Percentiles rank a stretch among this genome's conserved stretches.
Evolutionary conservation across 37 sponge, comb jelly and placozoan species (phyloP).

Genomic region (Theonella swinhoei): DNA sequence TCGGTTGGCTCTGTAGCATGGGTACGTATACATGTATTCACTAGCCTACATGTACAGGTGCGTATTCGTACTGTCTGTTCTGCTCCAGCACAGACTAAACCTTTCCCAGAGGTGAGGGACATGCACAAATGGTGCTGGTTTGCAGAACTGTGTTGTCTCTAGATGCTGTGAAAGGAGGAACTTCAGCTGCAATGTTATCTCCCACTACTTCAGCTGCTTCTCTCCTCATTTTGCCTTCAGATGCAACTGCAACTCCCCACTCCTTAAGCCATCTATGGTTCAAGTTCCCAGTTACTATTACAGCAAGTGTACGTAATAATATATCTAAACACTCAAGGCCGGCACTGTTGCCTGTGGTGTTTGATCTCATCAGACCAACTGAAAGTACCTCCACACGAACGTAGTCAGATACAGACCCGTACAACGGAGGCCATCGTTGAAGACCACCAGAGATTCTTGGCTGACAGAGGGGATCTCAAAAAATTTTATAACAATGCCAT

Average conservation of each 20-base stretch:
- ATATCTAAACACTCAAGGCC: slow-evolving; percentile 1
- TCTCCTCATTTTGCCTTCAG: no score
- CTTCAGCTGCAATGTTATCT: background rate
- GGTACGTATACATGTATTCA: no score
- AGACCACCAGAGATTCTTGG: background rate
- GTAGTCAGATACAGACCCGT: background rate
- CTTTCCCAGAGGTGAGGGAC: slow-evolving; percentile 6
- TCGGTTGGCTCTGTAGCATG: background rate
- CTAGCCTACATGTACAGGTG: no score
- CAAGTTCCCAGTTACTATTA: no score
- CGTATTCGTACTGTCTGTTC: no score
- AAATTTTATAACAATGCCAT: background rate
- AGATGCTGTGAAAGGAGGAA: slow-evolving; percentile 6
- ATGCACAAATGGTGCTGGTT: slow-evolving; percentile 29
- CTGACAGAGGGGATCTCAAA: background rate
- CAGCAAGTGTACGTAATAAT: no score
- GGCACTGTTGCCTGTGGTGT: slow-evolving; percentile 42
- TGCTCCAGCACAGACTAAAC: no score
- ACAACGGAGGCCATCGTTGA: background rate
- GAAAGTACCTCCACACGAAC: background rate
- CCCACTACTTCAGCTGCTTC: background rate
- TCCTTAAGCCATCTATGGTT: no score
- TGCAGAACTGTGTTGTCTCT: slow-evolving; percentile 7
- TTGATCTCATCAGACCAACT: background rate
- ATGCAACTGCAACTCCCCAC: no score